These are phyloP conservation scores for Limnothrissa miodon DNA, from an alignment of 2,113 vertebrate species.

Conservation along the genomic window DNA sequence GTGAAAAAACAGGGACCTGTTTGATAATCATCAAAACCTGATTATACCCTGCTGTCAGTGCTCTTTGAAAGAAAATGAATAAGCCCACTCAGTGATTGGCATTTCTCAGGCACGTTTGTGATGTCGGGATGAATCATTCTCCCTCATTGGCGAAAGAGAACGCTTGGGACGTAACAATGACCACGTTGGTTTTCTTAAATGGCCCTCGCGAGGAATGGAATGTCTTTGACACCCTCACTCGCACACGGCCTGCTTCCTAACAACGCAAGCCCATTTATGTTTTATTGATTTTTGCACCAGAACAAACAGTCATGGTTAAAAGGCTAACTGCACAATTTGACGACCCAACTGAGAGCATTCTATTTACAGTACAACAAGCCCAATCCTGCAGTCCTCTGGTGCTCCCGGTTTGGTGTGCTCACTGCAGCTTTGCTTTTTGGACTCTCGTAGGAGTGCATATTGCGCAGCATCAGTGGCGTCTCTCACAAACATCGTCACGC, in stretches of 20 bases:
- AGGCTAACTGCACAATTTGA: neutral
- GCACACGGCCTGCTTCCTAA: neutral
- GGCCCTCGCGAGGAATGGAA: neutral
- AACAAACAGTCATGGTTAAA: neutral
- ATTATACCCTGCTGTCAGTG: neutral
- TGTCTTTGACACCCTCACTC: neutral
- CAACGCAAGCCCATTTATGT: neutral
- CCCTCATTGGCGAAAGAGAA: neutral
- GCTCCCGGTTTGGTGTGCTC: neutral
- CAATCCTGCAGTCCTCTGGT: neutral
- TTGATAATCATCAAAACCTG: neutral
- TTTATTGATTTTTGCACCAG: neutral
- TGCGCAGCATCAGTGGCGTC: slow-evolving; percentile 91
- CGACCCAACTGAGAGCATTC: neutral
- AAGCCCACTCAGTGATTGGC: neutral
- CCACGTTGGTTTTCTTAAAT: neutral
- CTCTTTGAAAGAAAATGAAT: neutral
- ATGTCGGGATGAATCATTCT: neutral
- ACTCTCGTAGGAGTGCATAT: slow-evolving; percentile 82
- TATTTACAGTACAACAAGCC: too few species aligned
- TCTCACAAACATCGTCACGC: slow-evolving; percentile 85
- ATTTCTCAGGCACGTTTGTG: neutral
- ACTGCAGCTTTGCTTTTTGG: neutral
- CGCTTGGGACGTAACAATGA: neutral
- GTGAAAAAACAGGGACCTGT: neutral